Evolutionary conservation across 2,888 invertebrate genomes (phyloP), one percentile per base, ranked within the genome.

Genomic region (Drosophila flavopinicola): DNA sequence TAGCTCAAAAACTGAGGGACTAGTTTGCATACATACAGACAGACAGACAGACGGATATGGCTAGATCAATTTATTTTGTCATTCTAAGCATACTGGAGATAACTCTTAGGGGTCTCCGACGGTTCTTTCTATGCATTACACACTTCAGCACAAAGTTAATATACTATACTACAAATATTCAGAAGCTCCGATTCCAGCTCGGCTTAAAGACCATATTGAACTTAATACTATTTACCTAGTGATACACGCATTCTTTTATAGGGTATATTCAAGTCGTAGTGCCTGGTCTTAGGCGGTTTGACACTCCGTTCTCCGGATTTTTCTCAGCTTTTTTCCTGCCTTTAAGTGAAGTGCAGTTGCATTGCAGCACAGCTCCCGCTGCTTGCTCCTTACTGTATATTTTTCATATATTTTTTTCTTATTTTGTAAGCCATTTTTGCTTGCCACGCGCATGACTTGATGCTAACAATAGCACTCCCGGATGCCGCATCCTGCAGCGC

Each of bases 401-500:
- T 49, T 45, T 48, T n/a, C n/a, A n/a, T n/a, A n/a, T n/a, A n/a
- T n/a, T 29, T 56, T 42, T 47, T 39, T 35, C 15, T 49, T 10
- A 58, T 70, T 56, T 63, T 59, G 52, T 20, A 20, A 48, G 30
- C 37, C 42, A 57, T 58, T 65, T 44, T 58, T 39, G 53, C 69
- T 63, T 66, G 73, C 69, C 66, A 69, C 75, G 79, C 83, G 79
- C 79, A 66, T 78, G 87, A 75, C 75, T 85, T 87, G 76, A 47
- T 69, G 85, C 64, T 78, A 87, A 83, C 83, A 83, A 83, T 82
- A 78, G 82, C 78, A 75, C 87, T 78, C 75, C 54, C 63, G 63
- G 77, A 67, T 64, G 63, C 63, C 52, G 63, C 54, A 64, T 52
- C 47, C 27, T 32, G 45, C 10, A 25, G 15, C 32, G 20, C 25